phyloP scores from a whole-genome alignment of 2,888 invertebrate species.

The Opisthograptis luteolata region DNA sequence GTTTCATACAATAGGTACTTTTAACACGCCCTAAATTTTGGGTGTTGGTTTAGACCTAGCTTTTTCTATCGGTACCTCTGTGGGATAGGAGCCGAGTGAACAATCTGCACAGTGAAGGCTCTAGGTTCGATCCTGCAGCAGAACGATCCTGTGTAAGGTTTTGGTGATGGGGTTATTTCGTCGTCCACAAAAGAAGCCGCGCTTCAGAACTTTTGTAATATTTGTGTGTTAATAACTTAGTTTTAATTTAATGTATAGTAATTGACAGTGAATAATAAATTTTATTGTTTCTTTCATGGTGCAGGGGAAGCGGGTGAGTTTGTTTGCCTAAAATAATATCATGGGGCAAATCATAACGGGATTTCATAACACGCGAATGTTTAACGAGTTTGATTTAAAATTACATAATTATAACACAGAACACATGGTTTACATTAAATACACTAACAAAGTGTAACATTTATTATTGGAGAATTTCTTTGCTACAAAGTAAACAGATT shows the following conservation, averaged over 20 bases:
- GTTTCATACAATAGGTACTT: too few relatives aligned
- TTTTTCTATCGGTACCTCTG: too few relatives aligned
- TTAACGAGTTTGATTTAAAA: conserved; percentile 18
- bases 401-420: conserved; percentile 3
- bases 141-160: too few relatives aligned
- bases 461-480: too few relatives aligned
- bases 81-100: too few relatives aligned
- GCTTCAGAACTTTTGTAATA: not conserved
- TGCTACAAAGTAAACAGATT: too few relatives aligned
- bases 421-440: not conserved
- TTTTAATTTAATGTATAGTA: not conserved
- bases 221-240: not conserved
- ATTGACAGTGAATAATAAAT: conserved; percentile 21
- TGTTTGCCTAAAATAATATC: conserved; percentile 56
- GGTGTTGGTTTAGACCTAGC: too few relatives aligned
- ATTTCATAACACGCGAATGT: conserved; percentile 12
- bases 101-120: too few relatives aligned
- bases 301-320: conserved; percentile 77
- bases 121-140: too few relatives aligned
- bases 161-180: too few relatives aligned
- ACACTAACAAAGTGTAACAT: conserved; percentile 6
- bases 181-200: too few relatives aligned
- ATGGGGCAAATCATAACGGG: conserved; percentile 50
- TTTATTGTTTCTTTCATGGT: conserved; percentile 80
- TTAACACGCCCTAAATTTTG: too few relatives aligned